Evolutionary conservation across 1,140 invertebrate species (phyloP), one percentile per base, ranked within the genome.

Genomic region (Cherax quadricarinatus): DNA sequence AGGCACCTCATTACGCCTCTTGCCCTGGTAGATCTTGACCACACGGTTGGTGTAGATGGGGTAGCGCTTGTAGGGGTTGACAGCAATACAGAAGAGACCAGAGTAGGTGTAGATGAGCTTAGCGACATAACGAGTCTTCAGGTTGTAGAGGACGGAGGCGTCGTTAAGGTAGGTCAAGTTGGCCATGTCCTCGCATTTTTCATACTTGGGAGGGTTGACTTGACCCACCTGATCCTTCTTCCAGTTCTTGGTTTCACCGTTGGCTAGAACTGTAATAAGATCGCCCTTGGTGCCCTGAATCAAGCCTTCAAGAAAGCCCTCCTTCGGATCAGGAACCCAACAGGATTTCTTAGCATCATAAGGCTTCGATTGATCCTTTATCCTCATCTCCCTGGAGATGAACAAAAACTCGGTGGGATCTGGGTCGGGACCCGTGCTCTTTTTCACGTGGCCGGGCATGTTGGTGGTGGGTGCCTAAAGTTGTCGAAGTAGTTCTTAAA

Each of bases 81-180:
- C 99, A 94, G 98, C 99, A 95, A 99, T 98, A 96, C 99, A 99
- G 97, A 99, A 99, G 95, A 99, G 97, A 95, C 99, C 99, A 94
- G 99, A 99, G 96, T 99, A 99, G 94, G 99, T 99, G 96, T 99
- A 99, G 96, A 99, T 99, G 94, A 99, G 97, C 95, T 99, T 97
- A 96, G 97, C 96, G 96, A 97, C 97, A 97, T 99, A 99, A 97
- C 99, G 97, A 96, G 98, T 97, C 96, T 98, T 99, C 96, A 99
- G 97, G 96, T 99, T 99, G 97, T 99, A 97, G 95, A 99, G 97
- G 94, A 99, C 99, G 95, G 98, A 99, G 96, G 99, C 99, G 96
- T 99, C 99, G 96, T 99, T 99, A 95, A 99, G 97, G 96, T 99
- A 99, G 95, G 99, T 99, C 97, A 99, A 97, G 96, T 99, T 99